Evolutionary conservation across 2,797 vertebrate species (phyloP).

Genomic region (Sternotherus odoratus): DNA sequence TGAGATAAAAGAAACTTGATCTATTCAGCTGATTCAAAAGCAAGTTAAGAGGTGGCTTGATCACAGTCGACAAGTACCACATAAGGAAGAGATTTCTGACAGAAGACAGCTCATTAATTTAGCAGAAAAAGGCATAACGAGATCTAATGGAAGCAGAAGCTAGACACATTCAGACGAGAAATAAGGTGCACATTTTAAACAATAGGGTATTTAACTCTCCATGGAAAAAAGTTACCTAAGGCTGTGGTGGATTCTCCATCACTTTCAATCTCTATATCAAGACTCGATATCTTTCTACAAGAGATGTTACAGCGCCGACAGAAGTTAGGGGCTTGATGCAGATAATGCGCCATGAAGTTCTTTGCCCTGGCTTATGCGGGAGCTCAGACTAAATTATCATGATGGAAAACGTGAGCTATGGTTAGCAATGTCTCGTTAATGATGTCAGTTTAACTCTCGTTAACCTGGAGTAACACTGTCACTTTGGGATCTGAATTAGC

Average conservation of each 20-base stretch:
- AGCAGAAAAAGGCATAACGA: not conserved
- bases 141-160: not conserved
- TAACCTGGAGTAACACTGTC: not conserved
- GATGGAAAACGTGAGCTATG: not conserved
- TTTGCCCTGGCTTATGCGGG: not conserved
- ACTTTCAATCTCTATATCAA: not conserved
- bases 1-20: not conserved
- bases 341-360: not conserved
- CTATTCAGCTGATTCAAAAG: not conserved
- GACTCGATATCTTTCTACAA: not conserved
- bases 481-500: not conserved
- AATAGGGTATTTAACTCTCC: not conserved
- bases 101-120: not conserved
- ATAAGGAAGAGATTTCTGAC: not conserved
- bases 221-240: not conserved
- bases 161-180: not conserved
- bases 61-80: not conserved
- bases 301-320: not conserved
- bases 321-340: not conserved
- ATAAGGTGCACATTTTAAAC: fast-evolving
- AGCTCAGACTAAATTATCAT: not conserved
- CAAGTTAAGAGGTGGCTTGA: not conserved
- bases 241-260: not conserved
- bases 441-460: not conserved
- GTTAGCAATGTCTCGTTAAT: not conserved